Base-by-base conservation (phyloP, 2,797 vertebrate genomes). In the Dermochelys coriacea region DNA sequence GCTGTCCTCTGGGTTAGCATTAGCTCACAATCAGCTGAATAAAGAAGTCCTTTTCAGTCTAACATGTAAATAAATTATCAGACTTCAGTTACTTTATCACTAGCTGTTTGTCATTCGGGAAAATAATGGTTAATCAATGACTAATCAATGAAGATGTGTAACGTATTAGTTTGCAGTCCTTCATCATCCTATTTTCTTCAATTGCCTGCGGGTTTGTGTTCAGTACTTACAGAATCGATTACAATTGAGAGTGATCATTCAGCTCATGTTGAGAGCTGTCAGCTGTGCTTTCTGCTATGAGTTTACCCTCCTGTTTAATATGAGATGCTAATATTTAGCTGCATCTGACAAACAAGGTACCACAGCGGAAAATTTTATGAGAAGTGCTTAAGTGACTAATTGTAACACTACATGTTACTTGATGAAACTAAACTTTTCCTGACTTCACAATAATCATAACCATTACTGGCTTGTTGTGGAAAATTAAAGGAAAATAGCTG, bases 161-260 rank as follows among this genome's bases (percentile, higher is more conserved):
- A 98, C 98, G 95, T 98, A 98, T 98, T 98, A 98, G 98, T 98
- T 98, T 98, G 98, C 97, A 98, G 98, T 98, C 98, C 98, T 98
- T 98, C 97, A 98, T 98, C 98, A 98, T 98, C 98, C 98, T 96
- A 98, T 98, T 99, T 98, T 98, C 98, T 97, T 98, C 98, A 98
- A 98, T 98, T 98, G 98, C 98, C 98, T 98, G 96, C 98, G 98
- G 98, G 98, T 97, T 98, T 98, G 98, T 97, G 97, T 98, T 98
- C 98, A 98, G 98, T 98, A 98, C 98, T 98, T 98, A 98, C 98
- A 98, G 97, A 98, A 99, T 99, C 97, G 98, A 99, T 99, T 98
- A 98, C 98, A 98, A 98, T 98, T 98, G 98, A 98, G 98, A 98
- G 98, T 98, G 98, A 99, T 99, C 98, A 98, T 98, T 99, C 99